phyloP scores from a whole-genome alignment of 2,888 invertebrate genomes.

The Amitus sp. region DNA sequence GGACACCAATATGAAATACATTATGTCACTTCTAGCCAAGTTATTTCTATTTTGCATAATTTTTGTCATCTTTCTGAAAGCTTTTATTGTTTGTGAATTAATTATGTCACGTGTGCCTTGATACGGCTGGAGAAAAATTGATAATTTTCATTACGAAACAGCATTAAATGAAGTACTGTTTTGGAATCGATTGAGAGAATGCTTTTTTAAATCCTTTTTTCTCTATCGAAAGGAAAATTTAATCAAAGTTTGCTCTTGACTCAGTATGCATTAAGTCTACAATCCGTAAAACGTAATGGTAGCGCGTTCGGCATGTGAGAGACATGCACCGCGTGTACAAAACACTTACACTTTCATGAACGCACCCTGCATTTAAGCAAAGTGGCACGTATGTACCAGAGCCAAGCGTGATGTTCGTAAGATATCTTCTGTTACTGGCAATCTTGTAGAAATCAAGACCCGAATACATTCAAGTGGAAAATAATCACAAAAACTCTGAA shows the following conservation, averaged over 20 bases:
- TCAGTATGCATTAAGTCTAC: slow-evolving; percentile 4
- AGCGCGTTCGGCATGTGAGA: slow-evolving; percentile 9
- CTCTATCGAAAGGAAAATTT: not conserved
- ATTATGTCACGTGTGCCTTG: too few relatives aligned
- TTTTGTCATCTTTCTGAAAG: too few relatives aligned
- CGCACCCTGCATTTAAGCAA: slow-evolving; percentile 55
- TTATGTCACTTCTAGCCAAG: too few relatives aligned
- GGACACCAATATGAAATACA: too few relatives aligned
- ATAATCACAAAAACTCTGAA: slow-evolving; percentile 4
- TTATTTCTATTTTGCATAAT: too few relatives aligned
- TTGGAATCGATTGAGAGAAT: too few relatives aligned
- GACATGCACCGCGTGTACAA: slow-evolving; percentile 35
- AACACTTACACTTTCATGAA: slow-evolving; percentile 51
- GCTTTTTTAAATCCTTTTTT: too few relatives aligned
- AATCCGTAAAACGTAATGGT: slow-evolving; percentile 7
- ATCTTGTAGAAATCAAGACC: slow-evolving; percentile 31
- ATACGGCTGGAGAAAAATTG: too few relatives aligned
- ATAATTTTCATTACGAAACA: too few relatives aligned
- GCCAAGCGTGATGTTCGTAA: slow-evolving; percentile 38
- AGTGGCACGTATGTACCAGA: slow-evolving; percentile 51
- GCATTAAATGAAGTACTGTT: too few relatives aligned
- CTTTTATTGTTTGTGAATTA: too few relatives aligned
- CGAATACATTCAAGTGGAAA: slow-evolving; percentile 24
- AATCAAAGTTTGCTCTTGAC: not conserved
- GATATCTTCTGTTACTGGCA: slow-evolving; percentile 41